phyloP scores from a whole-genome alignment of 2,797 vertebrate species.

The Danio albolineatus region DNA sequence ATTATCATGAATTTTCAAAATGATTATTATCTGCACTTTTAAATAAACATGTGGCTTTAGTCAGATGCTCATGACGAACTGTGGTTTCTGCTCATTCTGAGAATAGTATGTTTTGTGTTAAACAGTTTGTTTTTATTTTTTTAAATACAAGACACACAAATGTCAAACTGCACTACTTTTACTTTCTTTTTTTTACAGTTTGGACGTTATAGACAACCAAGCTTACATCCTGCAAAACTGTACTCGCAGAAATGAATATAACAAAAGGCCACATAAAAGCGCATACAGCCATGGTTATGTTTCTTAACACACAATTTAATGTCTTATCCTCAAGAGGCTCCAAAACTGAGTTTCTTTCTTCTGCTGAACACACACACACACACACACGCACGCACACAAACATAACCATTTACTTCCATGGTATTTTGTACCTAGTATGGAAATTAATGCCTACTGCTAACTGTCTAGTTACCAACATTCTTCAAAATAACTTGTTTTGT shows the following conservation, averaged over 20 bases:
- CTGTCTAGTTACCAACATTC: too few relatives aligned
- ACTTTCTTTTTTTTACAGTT: not conserved
- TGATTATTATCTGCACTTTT: not conserved
- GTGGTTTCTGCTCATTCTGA: not conserved
- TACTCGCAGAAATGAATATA: not conserved
- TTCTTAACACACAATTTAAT: not conserved
- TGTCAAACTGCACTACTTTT: not conserved
- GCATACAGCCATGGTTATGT: not conserved
- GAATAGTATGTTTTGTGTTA: not conserved
- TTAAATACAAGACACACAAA: not conserved
- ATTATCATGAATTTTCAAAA: not conserved
- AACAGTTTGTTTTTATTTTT: not conserved
- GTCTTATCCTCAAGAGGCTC: too few relatives aligned
- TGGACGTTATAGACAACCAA: not conserved
- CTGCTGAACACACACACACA: too few relatives aligned
- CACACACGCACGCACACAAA: too few relatives aligned
- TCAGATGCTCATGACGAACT: not conserved
- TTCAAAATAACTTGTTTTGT: too few relatives aligned
- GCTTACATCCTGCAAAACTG: not conserved
- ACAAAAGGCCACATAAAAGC: not conserved
- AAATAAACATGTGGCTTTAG: not conserved
- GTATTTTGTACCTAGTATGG: too few relatives aligned
- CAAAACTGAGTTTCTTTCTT: too few relatives aligned
- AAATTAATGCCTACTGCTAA: too few relatives aligned
- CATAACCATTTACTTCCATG: too few relatives aligned